Evolutionary conservation across 1,140 invertebrate genomes (phyloP), one percentile per base, ranked within the genome.

Genomic region (Coptotermes formosanus): DNA sequence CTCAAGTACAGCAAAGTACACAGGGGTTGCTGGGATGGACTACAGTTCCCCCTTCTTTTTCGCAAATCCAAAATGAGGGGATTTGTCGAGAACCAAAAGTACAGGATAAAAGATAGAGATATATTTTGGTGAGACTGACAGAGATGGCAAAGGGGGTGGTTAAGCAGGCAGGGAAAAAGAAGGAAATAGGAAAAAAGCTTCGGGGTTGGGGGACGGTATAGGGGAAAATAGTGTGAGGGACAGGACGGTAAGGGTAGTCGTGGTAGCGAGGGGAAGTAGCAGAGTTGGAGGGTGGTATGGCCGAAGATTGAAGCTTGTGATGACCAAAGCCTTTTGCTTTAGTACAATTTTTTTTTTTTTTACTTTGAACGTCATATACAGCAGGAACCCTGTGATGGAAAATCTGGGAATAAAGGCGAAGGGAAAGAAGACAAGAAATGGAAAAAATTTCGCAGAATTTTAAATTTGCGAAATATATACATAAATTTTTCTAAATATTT

Each of bases 41-140:
- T 43, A 83, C 9, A 30, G 7, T 43, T 83, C n/a, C 25, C 64
- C 55, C 85, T 82, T 82, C 12, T 81, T 81, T 45, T n/a, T 23
- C 85, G 64, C 30, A 85, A 85, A 59, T 64, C 85, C 48, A 85
- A 85, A 85, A 85, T 85, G 85, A 85, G 85, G 85, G 85, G 85
- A 85, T 85, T 85, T 85, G 85, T 85, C n/a, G 85, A 85, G 85
- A 85, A 85, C 75, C n/a, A 30, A 48, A 82, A 85, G 85, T 25
- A 32, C 45, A 45, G 83, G 30, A 19, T 21, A 52, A 11, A 84
- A 38, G 83, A 84, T 16, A 84, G 48, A 75, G 83, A 45, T 9
- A n/a, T 38, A 55, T n/a, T 44, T n/a, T 21, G 43, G 12, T 43
- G 38, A 52, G 52, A 64, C 16, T 14, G 59, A 30, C 48, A 64